Conservation (phyloP, 2,888 invertebrate species). For the Dilophus febrilis region DNA sequence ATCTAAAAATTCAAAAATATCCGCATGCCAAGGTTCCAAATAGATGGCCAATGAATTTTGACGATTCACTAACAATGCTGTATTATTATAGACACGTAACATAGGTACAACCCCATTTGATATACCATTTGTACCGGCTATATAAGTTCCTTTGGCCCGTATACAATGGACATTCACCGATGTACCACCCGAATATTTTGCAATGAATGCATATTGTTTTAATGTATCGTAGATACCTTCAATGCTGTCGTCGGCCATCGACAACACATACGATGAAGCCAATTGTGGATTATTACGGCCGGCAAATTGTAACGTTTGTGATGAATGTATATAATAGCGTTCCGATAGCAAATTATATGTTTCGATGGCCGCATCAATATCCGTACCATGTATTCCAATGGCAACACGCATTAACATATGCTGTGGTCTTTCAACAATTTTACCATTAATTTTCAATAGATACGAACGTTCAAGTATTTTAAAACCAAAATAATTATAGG, state of each 20-base stretch:
- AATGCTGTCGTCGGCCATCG: slow-evolving; percentile 89
- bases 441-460: slow-evolving; percentile 74
- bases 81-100: slow-evolving; percentile 88
- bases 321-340: slow-evolving; percentile 93
- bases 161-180: slow-evolving; percentile 94
- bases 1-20: slow-evolving; percentile 88
- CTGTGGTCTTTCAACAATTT: slow-evolving; percentile 91
- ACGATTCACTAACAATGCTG: slow-evolving; percentile 83
- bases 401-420: slow-evolving; percentile 98
- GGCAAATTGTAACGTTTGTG: slow-evolving; percentile 91
- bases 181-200: slow-evolving; percentile 94
- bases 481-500: slow-evolving; percentile 98
- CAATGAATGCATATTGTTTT: slow-evolving; percentile 84
- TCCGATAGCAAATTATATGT: slow-evolving; percentile 93
- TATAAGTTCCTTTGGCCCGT: slow-evolving; percentile 76
- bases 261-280: slow-evolving; percentile 87
- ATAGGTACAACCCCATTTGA: slow-evolving; percentile 95
- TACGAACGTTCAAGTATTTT: slow-evolving; percentile 95
- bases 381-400: slow-evolving; percentile 88
- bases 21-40: slow-evolving; percentile 97
- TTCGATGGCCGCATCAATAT: slow-evolving; percentile 82
- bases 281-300: slow-evolving; percentile 82
- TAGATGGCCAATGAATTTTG: slow-evolving; percentile 97
- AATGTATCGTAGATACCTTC: slow-evolving; percentile 88
- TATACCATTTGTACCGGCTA: slow-evolving; percentile 84